Base-by-base conservation (phyloP, 2,113 vertebrate species). In the Furnarius figulus region DNA sequence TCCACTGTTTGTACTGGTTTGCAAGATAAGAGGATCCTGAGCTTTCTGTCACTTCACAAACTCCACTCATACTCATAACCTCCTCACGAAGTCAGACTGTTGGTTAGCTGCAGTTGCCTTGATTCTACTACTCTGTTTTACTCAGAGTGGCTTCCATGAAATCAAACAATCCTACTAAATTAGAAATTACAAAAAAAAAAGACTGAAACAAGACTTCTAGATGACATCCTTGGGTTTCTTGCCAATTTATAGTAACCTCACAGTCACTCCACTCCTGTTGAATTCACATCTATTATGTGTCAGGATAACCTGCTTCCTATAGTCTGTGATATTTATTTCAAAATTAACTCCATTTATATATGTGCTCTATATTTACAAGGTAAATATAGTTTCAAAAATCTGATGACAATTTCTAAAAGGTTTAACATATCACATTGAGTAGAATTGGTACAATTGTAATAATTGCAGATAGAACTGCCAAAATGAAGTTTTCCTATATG, bases 21-120 rank as follows among this genome's bases (percentile, higher is more conserved):
- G 20, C 35, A 84, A 85, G 39, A 37, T 23, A 49, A 88, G 25
- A 86, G 37, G 10, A 50, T 81, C 33, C 4, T 46, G 39, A 75
- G 7, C 27, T 22, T 56, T 50, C 37, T 52, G 5, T 11, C 53
- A 3, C 39, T 77, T 58, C 30, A 22, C 47, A 72, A 50, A 50
- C 27, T 84, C 52, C 67, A 10, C 7, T 85, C 20, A 19, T 55
- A 28, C 12, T 74, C 8, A 7, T 31, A 37, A 18, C 3, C 1
- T 18, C 27, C 6, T 24, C 42, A 5, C 52, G 31, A 81, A 89
- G 18, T 52, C 42, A 44, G 2, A 39, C 24, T 0, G 0, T n/a
- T 53, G 12, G 19, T 22, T 58, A 35, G 7, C 39, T 91, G 46
- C 23, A 62, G 3, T 14, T 89, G 10, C 39, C 39, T 67, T 62